phyloP scores from a whole-genome alignment of 2,797 vertebrate genomes.

The Artibeus jamaicensis region DNA sequence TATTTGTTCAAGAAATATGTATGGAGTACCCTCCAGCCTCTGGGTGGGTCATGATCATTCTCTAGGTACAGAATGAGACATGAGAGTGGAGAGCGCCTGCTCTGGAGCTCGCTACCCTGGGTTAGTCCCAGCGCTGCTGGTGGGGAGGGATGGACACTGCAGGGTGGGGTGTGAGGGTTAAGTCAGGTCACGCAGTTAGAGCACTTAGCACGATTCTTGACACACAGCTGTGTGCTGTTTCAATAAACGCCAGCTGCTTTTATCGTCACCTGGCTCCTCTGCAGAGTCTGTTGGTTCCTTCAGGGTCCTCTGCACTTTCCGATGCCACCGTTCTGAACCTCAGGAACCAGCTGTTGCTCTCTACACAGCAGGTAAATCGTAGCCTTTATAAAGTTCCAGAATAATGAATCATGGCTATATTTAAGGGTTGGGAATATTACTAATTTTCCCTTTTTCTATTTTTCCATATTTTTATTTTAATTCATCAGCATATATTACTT shows the following conservation, averaged over 20 bases:
- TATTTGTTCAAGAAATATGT: neutral
- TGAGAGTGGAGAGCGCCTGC: neutral
- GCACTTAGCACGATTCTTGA: neutral
- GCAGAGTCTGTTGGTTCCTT: neutral
- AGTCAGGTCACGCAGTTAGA: neutral
- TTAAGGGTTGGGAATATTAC: neutral
- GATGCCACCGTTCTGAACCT: neutral
- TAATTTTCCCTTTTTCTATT: neutral
- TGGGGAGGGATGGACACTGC: neutral
- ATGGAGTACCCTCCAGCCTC: neutral
- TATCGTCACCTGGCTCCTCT: neutral
- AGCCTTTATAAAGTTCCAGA: neutral
- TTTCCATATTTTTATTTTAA: neutral
- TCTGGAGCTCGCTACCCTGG: neutral
- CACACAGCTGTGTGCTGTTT: neutral
- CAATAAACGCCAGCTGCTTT: neutral
- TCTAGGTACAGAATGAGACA: neutral
- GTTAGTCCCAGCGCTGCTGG: neutral
- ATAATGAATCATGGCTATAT: neutral
- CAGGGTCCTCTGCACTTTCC: neutral
- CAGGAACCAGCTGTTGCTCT: neutral
- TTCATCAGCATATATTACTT: neutral
- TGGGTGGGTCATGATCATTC: neutral
- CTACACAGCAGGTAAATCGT: neutral
- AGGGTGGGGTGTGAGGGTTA: neutral